Percentiles rank a stretch among this genome's conserved stretches.
Evolutionary conservation across 2,888 invertebrate species (phyloP).

Genomic region (Cosmorhoe ocellata): DNA sequence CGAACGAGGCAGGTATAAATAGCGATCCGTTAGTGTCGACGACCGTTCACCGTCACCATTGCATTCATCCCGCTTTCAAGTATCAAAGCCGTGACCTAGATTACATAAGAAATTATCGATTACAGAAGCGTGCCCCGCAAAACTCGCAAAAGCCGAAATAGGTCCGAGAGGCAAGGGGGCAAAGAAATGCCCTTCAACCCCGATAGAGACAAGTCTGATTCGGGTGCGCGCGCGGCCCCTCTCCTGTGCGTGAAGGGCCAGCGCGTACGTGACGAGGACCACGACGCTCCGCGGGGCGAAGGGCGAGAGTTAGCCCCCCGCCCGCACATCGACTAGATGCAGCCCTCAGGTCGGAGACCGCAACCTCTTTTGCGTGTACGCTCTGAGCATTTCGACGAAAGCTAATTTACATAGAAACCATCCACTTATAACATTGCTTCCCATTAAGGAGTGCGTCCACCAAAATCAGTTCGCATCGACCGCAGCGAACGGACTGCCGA

Average conservation of each 20-base stretch:
- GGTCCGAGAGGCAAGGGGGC: conserved; percentile 47
- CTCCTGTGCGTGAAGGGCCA: conserved; percentile 45
- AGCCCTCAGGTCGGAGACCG: conserved; percentile 60
- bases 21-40: conserved; percentile 82
- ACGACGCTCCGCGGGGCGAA: conserved; percentile 45
- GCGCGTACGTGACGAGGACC: conserved; percentile 61
- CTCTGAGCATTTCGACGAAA: conserved; percentile 43
- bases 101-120: conserved; percentile 47
- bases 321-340: conserved; percentile 66
- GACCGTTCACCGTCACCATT: conserved; percentile 68
- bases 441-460: too few relatives aligned
- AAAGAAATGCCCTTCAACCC: conserved; percentile 73
- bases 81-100: conserved; percentile 64
- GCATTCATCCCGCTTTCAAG: conserved; percentile 54
- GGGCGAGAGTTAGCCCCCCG: conserved; percentile 48
- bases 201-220: conserved; percentile 55
- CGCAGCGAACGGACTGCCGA: too few relatives aligned
- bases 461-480: too few relatives aligned
- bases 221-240: conserved; percentile 69
- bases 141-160: conserved; percentile 38
- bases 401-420: conserved; percentile 54
- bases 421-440: conserved; percentile 41
- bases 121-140: conserved; percentile 45
- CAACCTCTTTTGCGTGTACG: conserved; percentile 47
- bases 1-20: conserved; percentile 80